Evolutionary conservation across 2,888 invertebrate species (phyloP).

Genomic region (Rhamnusium bicolor): DNA sequence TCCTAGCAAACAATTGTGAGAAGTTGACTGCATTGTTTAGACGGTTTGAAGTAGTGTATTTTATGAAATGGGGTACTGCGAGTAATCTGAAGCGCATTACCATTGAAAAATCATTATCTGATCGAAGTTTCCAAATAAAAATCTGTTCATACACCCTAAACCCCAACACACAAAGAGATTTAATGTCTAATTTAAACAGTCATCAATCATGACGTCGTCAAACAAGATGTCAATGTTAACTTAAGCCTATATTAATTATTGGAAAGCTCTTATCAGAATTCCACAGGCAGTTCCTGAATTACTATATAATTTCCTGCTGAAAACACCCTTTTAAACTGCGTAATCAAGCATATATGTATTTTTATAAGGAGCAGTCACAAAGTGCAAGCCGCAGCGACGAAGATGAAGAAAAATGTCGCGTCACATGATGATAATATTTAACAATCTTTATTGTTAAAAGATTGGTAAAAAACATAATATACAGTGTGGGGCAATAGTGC

Average conservation of each 20-base stretch:
- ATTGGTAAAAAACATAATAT: too few relatives aligned
- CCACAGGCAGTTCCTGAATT: neutral
- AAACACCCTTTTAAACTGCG: neutral
- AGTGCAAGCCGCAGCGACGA: too few relatives aligned
- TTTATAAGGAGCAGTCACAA: too few relatives aligned
- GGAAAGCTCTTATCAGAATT: slow-evolving; percentile 3
- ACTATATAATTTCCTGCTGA: neutral
- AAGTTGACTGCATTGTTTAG: neutral
- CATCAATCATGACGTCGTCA: slow-evolving; percentile 5
- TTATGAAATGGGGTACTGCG: neutral
- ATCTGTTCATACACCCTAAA: neutral
- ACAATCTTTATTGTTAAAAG: too few relatives aligned
- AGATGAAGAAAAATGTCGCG: too few relatives aligned
- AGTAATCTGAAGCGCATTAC: neutral
- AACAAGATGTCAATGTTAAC: neutral
- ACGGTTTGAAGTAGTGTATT: neutral
- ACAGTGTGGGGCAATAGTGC: too few relatives aligned
- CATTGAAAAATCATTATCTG: neutral
- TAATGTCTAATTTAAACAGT: slow-evolving; percentile 8
- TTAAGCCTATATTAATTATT: neutral
- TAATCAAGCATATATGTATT: neutral
- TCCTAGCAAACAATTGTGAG: neutral
- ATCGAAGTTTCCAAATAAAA: neutral
- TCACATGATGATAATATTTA: too few relatives aligned
- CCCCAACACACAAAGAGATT: neutral